Conservation (phyloP, 2,888 invertebrate genomes). For the Ceramica pisi region DNA sequence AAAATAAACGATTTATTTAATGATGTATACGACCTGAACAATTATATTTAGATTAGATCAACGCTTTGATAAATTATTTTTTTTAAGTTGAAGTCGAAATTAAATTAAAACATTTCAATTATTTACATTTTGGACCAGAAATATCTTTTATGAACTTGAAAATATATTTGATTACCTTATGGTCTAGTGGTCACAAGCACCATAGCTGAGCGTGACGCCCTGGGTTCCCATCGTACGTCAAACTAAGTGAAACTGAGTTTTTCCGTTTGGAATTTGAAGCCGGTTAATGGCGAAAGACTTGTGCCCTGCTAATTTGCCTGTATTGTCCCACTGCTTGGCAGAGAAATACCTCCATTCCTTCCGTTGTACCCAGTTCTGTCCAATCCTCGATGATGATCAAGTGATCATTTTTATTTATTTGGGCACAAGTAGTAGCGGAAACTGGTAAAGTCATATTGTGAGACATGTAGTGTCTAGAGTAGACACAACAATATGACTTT, state of each 20-base stretch:
- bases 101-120: background rate
- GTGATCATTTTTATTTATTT: too few species aligned
- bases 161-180: background rate
- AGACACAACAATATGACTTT: too few species aligned
- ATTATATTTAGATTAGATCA: slow-evolving; percentile 47
- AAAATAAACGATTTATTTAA: slow-evolving; percentile 51
- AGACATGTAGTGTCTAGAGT: too few species aligned
- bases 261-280: background rate
- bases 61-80: background rate
- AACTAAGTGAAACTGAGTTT: background rate
- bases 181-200: background rate
- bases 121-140: too few species aligned
- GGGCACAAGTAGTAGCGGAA: too few species aligned
- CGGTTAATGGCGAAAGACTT: too few species aligned
- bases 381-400: too few species aligned
- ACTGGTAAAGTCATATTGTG: too few species aligned
- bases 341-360: too few species aligned
- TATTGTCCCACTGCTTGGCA: too few species aligned
- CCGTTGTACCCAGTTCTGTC: too few species aligned
- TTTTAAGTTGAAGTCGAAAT: background rate
- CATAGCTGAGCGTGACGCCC: background rate
- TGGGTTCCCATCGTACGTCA: background rate
- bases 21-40: slow-evolving; percentile 21
- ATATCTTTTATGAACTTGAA: background rate
- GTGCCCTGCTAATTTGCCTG: too few species aligned